These are phyloP conservation scores for Tauraco erythrolophus DNA, from an alignment of 2,113 vertebrate species.

Conservation along the genomic window DNA sequence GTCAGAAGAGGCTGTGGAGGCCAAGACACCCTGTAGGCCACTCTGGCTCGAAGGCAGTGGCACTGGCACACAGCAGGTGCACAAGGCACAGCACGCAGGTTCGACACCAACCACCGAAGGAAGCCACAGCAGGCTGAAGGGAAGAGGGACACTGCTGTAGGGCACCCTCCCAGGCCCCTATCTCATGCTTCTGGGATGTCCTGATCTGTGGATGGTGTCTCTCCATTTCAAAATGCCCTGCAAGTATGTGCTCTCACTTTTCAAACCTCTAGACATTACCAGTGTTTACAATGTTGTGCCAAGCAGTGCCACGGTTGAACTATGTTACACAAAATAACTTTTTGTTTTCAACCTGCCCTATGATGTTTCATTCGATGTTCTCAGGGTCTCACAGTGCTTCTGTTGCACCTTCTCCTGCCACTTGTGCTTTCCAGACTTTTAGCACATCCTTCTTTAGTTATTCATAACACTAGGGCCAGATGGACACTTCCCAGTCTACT, in stretches of 20 bases:
- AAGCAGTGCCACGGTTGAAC: background rate
- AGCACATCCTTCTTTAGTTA: background rate
- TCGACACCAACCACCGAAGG: accelerated
- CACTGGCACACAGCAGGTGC: background rate
- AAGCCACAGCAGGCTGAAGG: background rate
- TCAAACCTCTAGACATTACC: accelerated
- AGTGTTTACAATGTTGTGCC: background rate
- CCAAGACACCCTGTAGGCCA: background rate
- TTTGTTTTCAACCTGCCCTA: background rate
- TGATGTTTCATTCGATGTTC: background rate
- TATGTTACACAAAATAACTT: background rate
- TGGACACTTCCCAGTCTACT: accelerated
- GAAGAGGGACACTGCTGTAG: background rate
- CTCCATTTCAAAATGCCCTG: background rate
- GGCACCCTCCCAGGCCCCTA: background rate
- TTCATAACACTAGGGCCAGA: background rate
- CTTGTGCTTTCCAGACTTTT: background rate
- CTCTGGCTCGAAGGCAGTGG: background rate
- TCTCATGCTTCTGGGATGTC: too few relatives aligned
- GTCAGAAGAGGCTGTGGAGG: background rate
- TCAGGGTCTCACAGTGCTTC: background rate
- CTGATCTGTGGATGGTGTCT: background rate
- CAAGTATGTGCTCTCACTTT: accelerated
- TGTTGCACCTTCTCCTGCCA: background rate
- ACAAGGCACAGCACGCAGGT: background rate